phyloP scores from a whole-genome alignment of 1,140 invertebrate species.

The Philaenus spumarius region DNA sequence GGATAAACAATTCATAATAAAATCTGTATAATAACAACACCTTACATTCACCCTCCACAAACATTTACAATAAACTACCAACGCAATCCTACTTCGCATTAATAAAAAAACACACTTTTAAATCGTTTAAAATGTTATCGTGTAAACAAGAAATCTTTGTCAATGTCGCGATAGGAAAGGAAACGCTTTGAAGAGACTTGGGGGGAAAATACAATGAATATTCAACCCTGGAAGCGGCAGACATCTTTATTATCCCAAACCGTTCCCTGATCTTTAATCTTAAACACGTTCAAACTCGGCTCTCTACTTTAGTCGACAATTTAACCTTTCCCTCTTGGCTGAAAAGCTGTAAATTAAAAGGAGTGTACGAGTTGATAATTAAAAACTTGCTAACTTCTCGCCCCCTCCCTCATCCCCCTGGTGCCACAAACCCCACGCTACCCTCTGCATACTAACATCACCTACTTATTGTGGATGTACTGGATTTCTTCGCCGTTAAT shows the following conservation, averaged over 20 bases:
- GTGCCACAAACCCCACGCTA: background rate
- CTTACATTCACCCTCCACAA: too few relatives aligned
- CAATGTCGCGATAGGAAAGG: too few relatives aligned
- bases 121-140: too few relatives aligned
- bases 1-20: too few relatives aligned
- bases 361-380: slow-evolving; percentile 16
- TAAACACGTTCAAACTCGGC: slow-evolving; percentile 8
- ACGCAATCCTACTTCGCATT: too few relatives aligned
- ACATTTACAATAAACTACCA: too few relatives aligned
- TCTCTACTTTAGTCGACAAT: slow-evolving; percentile 6
- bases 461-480: slow-evolving; percentile 3
- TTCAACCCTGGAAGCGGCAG: background rate
- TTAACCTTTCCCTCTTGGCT: slow-evolving; percentile 4
- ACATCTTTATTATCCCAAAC: slow-evolving; percentile 17
- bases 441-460: background rate
- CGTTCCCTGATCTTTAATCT: slow-evolving; percentile 15
- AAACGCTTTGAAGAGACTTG: too few relatives aligned
- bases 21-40: too few relatives aligned
- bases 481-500: too few relatives aligned
- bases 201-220: background rate
- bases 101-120: too few relatives aligned
- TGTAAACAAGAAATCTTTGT: too few relatives aligned
- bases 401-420: background rate
- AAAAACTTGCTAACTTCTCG: slow-evolving; percentile 6
- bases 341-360: slow-evolving; percentile 17